These are phyloP conservation scores for Smittia sp. DNA, from an alignment of 2,888 invertebrate species.

Conservation along the genomic window DNA sequence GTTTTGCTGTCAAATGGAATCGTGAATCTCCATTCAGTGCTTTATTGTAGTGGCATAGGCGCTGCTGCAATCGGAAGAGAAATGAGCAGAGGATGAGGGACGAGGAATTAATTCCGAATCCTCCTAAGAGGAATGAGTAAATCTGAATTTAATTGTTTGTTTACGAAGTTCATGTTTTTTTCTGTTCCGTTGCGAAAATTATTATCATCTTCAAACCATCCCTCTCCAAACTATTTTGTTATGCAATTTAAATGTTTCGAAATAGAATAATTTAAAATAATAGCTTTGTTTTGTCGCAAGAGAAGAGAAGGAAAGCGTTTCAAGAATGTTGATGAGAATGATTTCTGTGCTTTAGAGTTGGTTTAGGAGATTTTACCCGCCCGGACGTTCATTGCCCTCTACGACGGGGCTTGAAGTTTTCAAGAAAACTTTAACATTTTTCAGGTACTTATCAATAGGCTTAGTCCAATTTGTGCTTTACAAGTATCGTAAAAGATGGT, in stretches of 20 bases:
- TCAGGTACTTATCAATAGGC: too few species aligned
- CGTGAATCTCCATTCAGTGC: neutral
- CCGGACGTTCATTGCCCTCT: too few species aligned
- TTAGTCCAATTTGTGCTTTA: too few species aligned
- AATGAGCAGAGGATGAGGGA: neutral
- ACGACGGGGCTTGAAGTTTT: too few species aligned
- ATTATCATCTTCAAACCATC: conserved; percentile 21
- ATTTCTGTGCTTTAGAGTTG: neutral
- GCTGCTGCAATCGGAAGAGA: neutral
- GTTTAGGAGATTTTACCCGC: too few species aligned
- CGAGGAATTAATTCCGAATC: neutral
- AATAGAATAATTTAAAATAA: conserved; percentile 23
- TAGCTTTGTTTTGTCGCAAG: conserved; percentile 30
- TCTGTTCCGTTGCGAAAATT: neutral
- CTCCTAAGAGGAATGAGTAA: neutral
- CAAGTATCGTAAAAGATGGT: too few species aligned
- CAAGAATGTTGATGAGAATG: conserved; percentile 13
- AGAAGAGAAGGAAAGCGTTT: neutral
- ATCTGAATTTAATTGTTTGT: conserved; percentile 40
- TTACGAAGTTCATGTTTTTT: conserved; percentile 26
- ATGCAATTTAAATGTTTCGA: conserved; percentile 26
- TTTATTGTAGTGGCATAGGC: neutral
- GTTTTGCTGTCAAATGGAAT: conserved; percentile 1
- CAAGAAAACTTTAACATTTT: too few species aligned
- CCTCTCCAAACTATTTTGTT: conserved; percentile 17